These are phyloP conservation scores for Percopsis omiscomaycus DNA, from an alignment of 2,797 vertebrate genomes.

Conservation along the genomic window DNA sequence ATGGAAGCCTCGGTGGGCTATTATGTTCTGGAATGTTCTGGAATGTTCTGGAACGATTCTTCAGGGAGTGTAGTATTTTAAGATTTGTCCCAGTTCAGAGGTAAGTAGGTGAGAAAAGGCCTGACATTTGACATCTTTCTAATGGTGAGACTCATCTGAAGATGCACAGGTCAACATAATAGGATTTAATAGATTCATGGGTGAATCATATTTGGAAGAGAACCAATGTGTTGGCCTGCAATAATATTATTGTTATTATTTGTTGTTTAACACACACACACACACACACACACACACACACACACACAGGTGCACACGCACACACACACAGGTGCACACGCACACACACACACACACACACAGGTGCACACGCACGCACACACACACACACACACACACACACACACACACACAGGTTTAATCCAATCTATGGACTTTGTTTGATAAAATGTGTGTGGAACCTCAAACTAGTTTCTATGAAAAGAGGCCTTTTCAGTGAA, in stretches of 20 bases:
- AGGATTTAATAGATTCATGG: conserved; percentile 14
- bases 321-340: background rate
- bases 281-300: background rate
- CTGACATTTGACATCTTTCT: conserved; percentile 55
- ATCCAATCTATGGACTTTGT: no score
- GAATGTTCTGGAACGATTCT: conserved; percentile 61
- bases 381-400: background rate
- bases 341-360: background rate
- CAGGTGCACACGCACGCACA: background rate
- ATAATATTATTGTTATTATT: no score
- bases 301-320: background rate
- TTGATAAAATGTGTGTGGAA: no score
- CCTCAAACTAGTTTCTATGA: no score
- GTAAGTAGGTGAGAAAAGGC: conserved; percentile 32
- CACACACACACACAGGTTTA: conserved; percentile 1
- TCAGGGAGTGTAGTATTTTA: conserved; percentile 62
- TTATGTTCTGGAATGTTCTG: conserved; percentile 29
- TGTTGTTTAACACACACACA: no score
- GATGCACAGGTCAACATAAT: conserved; percentile 14
- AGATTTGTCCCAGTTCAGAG: conserved; percentile 64
- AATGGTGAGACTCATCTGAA: conserved; percentile 2
- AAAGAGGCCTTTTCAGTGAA: no score
- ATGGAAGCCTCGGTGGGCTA: conserved; percentile 2
- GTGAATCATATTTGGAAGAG: background rate
- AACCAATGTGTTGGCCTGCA: no score